Evolutionary conservation across 2,888 invertebrate genomes (phyloP), one percentile per base, ranked within the genome.

Genomic region (Yponomeuta malinellus): DNA sequence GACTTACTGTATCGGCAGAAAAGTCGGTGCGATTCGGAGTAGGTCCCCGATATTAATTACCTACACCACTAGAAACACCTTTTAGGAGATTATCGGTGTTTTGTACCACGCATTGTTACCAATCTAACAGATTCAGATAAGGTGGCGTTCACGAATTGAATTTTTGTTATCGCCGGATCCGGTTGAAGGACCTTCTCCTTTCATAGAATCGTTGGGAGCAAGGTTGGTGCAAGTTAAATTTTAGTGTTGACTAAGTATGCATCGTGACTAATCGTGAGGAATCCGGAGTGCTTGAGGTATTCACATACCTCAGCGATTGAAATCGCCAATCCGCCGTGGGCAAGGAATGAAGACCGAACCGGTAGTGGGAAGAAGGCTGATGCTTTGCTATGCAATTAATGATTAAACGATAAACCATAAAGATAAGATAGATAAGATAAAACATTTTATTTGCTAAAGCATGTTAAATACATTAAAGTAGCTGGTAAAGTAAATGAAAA

Each of bases 21-120:
- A 8, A 43, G 8, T 43, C 8, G 5, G 43, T 43, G 43, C 0
- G 1, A 8, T 43, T 43, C 43, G 43, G 43, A 43, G 52, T 81
- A 37, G 69, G 75, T 82, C 86, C 87, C 88, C 87, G 89, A 89
- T 92, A 91, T 92, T 92, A 92, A 92, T 91, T 92, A 92, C 87
- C 87, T 86, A 88, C 85, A 88, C 86, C 87, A 86, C 85, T 81
- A 85, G 83, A 83, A 84, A 89, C 90, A 90, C 89, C 90, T 90
- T 90, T 90, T 85, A 85, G 81, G 81, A 90, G 89, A 91, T 91
- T 89, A 91, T 91, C 90, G 86, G 84, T 84, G 85, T 85, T 82
- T 84, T 82, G 80, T 86, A 78, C 79, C 79, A 75, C 76, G 81
- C 83, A 86, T 86, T 83, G 85, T 82, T 82, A 83, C 52, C 85